Percentiles rank a stretch among this genome's conserved stretches.
Conservation (phyloP, 2,113 vertebrate species). For the Ancistrus triradiatus region DNA sequence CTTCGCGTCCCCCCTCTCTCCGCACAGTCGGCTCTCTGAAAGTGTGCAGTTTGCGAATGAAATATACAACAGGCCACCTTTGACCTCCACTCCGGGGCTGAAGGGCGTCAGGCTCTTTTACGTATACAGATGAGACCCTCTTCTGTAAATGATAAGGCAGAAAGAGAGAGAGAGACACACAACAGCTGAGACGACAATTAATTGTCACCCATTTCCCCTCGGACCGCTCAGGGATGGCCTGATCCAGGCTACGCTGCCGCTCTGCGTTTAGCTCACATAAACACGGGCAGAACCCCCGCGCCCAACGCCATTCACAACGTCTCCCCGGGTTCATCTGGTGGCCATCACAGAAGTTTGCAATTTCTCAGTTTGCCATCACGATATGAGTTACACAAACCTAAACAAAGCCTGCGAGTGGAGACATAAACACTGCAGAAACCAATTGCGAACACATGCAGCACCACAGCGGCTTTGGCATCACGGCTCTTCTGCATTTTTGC, state of each 20-base stretch:
- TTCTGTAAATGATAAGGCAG: slow-evolving; percentile 73
- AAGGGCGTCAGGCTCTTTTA: slow-evolving; percentile 70
- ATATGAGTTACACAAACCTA: slow-evolving; percentile 64
- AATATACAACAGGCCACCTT: slow-evolving; percentile 69
- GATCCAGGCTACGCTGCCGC: slow-evolving; percentile 42
- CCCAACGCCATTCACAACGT: slow-evolving; percentile 60
- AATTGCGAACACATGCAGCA: slow-evolving; percentile 68
- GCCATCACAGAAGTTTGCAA: slow-evolving; percentile 55
- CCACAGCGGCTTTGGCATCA: slow-evolving; percentile 59
- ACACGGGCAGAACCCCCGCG: slow-evolving; percentile 14
- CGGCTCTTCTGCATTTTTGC: slow-evolving; percentile 24
- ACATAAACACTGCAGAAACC: slow-evolving; percentile 68
- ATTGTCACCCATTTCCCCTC: slow-evolving; percentile 70
- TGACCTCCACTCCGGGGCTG: slow-evolving; percentile 66
- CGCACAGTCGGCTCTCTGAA: slow-evolving; percentile 34
- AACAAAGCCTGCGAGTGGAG: slow-evolving; percentile 67
- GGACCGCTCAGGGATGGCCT: slow-evolving; percentile 56
- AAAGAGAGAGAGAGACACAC: slow-evolving; percentile 73
- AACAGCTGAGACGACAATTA: slow-evolving; percentile 76
- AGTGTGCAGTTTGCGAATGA: slow-evolving; percentile 60
- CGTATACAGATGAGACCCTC: slow-evolving; percentile 73
- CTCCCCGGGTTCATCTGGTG: slow-evolving; percentile 68
- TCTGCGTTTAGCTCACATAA: slow-evolving; percentile 41
- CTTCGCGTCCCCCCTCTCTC: slow-evolving; percentile 38
- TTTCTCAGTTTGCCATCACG: slow-evolving; percentile 50